Conservation (phyloP, 2,888 invertebrate species). For the Polydrusus pterygomalis region DNA sequence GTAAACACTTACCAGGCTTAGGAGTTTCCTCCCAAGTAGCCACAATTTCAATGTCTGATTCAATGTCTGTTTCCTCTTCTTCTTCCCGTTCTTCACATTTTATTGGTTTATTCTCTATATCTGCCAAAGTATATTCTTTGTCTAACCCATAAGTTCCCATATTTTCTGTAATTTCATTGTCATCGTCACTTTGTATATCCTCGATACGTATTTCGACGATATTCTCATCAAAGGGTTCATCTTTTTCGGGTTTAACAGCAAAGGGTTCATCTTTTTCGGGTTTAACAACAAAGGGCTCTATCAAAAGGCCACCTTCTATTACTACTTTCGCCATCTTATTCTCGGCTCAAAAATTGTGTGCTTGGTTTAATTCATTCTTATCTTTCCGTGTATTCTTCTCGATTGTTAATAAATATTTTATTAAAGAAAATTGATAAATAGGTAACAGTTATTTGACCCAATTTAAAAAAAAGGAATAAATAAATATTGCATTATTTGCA, state of each 20-base stretch:
- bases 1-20: neutral
- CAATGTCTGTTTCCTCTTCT: neutral
- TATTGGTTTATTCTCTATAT: neutral
- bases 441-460: too few species aligned
- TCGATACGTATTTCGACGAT: conserved; percentile 7
- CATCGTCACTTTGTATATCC: neutral
- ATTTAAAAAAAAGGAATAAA: too few species aligned
- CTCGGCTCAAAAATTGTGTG: too few species aligned
- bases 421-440: too few species aligned
- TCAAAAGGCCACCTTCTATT: neutral
- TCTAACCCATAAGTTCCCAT: neutral
- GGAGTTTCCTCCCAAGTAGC: neutral
- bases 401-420: too few species aligned
- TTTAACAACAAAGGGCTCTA: neutral
- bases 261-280: neutral
- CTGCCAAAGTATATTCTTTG: neutral
- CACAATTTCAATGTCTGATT: neutral
- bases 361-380: too few species aligned
- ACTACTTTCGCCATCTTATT: neutral
- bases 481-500: too few species aligned
- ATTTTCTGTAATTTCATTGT: neutral
- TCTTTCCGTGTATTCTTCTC: too few species aligned
- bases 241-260: neutral
- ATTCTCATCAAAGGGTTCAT: neutral
- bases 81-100: too few species aligned